Evolutionary conservation across 1,140 invertebrate species (phyloP), one percentile per base, ranked within the genome.

Genomic region (Drosophila truncata): DNA sequence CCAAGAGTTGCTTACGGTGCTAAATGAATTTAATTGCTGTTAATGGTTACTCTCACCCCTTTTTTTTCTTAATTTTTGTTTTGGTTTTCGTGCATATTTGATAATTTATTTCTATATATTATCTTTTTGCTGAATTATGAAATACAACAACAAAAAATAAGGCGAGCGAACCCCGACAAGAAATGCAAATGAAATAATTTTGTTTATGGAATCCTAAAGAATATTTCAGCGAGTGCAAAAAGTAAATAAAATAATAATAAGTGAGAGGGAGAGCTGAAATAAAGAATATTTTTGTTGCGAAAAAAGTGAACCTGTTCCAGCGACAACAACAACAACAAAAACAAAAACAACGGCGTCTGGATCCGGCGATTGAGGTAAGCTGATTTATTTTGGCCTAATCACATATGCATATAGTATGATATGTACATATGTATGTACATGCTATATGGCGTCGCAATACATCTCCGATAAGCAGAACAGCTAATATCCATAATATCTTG

Each of bases 331-430:
- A 11, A 29, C 25, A n/a, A 7, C 50, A 39, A 18, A 27, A 9
- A 27, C 46, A 11, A 29, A 16, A n/a, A 7, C 50, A 39, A 18
- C 31, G 27, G 25, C 31, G 60, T 31, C 49, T 39, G 59, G 20
- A 46, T 59, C 61, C 58, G 41, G 37, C 59, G 64, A 79, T 82
- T 80, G 76, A 83, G 80, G 84, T 86, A 86, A 86, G 80, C 83
- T 88, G 71, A 88, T 86, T 83, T 82, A 80, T 87, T 82, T 49
- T 61, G 50, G 47, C 29, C 46, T 65, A 78, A 75, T 64, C 58
- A 79, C 62, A 76, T 52, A 79, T 52, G 47, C 55, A 46, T 13
- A 64, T 27, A 20, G 8, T 8, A 29, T 29, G 7, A 4, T 25
- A 4, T 25, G 25, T 25, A 25, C 25, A n/a, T n/a, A n/a, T n/a